Evolutionary conservation across 2,113 vertebrate species (phyloP).

Genomic region (Fregata magnificens): DNA sequence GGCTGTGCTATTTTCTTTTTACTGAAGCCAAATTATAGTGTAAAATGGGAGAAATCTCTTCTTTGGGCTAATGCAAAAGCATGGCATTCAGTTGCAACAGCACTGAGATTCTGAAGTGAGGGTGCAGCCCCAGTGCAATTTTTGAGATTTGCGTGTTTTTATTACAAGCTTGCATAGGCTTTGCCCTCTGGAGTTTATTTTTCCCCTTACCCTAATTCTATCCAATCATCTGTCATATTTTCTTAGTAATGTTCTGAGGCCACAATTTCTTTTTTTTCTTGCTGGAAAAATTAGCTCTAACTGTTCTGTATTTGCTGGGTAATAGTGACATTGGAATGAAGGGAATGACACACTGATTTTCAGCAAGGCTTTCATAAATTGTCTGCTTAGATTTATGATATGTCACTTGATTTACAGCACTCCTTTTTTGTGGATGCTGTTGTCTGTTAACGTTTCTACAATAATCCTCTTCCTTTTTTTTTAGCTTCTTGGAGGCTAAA

Average conservation of each 20-base stretch:
- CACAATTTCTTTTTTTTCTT: not conserved
- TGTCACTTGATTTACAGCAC: not conserved
- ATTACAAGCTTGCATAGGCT: not conserved
- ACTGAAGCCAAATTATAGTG: not conserved
- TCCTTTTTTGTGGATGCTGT: not conserved
- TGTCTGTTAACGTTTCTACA: not conserved
- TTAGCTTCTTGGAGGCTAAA: not conserved
- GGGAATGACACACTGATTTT: slow-evolving; percentile 31
- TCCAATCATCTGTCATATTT: slow-evolving; percentile 25
- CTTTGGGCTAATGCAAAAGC: not conserved
- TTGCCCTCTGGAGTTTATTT: slow-evolving; percentile 26
- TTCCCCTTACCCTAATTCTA: slow-evolving; percentile 24
- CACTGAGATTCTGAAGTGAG: not conserved
- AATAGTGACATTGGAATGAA: slow-evolving; percentile 36
- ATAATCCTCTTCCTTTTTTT: not conserved
- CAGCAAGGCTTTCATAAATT: slow-evolving; percentile 19
- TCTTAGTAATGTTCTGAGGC: not conserved
- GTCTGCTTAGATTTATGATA: slow-evolving; percentile 11
- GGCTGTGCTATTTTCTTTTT: not conserved
- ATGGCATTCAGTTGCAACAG: not conserved
- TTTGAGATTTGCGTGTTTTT: not conserved
- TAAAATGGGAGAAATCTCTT: not conserved
- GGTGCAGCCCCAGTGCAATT: not conserved
- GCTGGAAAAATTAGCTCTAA: slow-evolving; percentile 18
- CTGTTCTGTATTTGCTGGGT: slow-evolving; percentile 15